phyloP scores from a whole-genome alignment of 2,113 vertebrate genomes.

The Thunnus maccoyii region DNA sequence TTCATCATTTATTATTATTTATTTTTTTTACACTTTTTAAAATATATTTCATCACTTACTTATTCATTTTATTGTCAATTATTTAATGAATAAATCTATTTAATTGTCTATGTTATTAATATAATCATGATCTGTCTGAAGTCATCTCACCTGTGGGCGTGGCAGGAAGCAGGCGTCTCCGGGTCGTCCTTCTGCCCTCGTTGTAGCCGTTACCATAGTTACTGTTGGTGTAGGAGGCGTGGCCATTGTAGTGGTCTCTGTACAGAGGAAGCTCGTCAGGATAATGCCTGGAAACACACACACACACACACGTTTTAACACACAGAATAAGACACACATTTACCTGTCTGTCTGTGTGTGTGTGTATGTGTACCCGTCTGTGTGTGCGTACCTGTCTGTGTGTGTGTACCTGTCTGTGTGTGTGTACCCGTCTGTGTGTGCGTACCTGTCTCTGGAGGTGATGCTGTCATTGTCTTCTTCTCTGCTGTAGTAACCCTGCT shows the following conservation, averaged over 20 bases:
- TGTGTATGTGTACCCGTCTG: neutral
- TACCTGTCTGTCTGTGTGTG: neutral
- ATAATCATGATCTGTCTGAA: no score
- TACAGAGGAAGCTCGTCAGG: conserved; percentile 66
- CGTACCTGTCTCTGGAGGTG: conserved; percentile 77
- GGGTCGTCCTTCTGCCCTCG: conserved; percentile 76
- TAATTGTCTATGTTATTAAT: no score
- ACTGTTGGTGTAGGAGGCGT: conserved; percentile 54
- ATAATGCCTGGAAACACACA: conserved; percentile 59
- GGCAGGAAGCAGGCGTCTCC: conserved; percentile 88
- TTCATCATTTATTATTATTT: no score
- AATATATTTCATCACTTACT: no score
- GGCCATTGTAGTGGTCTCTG: conserved; percentile 69
- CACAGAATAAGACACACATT: no score
- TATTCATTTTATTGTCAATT: no score
- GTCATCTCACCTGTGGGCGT: conserved; percentile 86
- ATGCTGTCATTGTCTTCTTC: conserved; percentile 81
- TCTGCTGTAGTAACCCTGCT: conserved; percentile 74
- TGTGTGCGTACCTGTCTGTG: neutral
- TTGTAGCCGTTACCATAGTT: conserved; percentile 70
- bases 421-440: neutral
- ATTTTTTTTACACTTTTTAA: no score
- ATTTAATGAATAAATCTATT: no score
- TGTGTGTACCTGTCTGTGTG: neutral
- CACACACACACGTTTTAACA: neutral